phyloP scores from a whole-genome alignment of 2,797 vertebrate genomes.

The Capromys pilorides region DNA sequence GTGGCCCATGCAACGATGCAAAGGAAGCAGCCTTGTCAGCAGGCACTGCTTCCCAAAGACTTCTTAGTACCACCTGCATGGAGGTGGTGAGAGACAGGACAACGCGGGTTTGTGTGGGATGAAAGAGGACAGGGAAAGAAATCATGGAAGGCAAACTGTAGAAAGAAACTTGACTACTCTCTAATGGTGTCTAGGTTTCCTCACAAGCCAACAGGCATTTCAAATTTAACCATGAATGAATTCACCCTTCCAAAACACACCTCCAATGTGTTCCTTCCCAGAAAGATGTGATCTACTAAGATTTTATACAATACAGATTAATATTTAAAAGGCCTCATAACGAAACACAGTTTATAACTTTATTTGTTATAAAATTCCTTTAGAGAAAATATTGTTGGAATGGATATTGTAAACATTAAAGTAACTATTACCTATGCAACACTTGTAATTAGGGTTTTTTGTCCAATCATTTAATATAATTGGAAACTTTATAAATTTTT shows the following conservation, averaged over 20 bases:
- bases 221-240: neutral
- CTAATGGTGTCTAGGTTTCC: neutral
- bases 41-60: neutral
- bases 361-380: neutral
- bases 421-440: neutral
- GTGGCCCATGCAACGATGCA: accelerated
- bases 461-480: neutral
- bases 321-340: neutral
- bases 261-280: accelerated
- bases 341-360: neutral
- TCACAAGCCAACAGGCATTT: constrained; percentile 63
- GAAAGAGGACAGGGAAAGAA: neutral
- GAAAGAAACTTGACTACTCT: neutral
- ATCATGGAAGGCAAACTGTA: neutral
- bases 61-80: neutral
- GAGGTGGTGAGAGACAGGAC: neutral
- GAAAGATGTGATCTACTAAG: accelerated
- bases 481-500: neutral
- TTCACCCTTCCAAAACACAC: neutral
- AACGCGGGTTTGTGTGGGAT: accelerated
- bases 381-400: neutral
- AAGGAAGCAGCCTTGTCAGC: neutral
- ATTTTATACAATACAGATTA: neutral
- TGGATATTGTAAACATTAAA: neutral
- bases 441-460: neutral